Percentiles rank a stretch among this genome's conserved stretches.
Evolutionary conservation across 2,888 invertebrate species (phyloP).

Genomic region (Tenthredo notha): DNA sequence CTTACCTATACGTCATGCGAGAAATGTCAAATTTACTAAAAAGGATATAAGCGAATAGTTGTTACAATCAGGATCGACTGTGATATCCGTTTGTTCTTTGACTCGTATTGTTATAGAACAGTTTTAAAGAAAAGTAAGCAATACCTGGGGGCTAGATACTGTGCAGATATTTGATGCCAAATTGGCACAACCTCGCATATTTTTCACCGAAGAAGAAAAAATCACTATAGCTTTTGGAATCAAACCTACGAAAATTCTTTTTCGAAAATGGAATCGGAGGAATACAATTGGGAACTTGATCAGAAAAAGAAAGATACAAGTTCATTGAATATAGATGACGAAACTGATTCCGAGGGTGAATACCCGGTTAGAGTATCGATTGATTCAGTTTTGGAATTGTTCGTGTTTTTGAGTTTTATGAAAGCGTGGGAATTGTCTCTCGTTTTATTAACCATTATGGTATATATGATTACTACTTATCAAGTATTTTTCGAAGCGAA

Average conservation of each 20-base stretch:
- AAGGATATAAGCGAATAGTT: not conserved
- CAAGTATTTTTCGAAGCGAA: conserved; percentile 38
- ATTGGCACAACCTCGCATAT: not conserved
- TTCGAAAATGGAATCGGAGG: not conserved
- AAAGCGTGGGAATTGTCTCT: conserved; percentile 40
- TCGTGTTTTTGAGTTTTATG: conserved; percentile 38
- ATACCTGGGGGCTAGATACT: not conserved
- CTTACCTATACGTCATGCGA: not conserved
- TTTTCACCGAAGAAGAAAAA: not conserved
- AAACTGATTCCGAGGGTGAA: conserved; percentile 30
- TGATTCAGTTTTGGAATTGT: conserved; percentile 36
- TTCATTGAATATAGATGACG: not conserved
- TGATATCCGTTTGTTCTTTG: not conserved
- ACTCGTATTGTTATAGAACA: not conserved
- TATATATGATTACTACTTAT: conserved; percentile 37
- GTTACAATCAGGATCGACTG: not conserved
- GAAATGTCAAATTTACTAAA: conserved; percentile 16
- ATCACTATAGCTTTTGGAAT: not conserved
- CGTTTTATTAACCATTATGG: conserved; percentile 11
- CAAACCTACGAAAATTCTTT: not conserved
- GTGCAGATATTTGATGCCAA: not conserved
- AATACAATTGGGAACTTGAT: not conserved
- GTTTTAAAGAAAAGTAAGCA: not conserved
- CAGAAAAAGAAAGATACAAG: not conserved
- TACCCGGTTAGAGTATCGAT: conserved; percentile 41